phyloP scores from a whole-genome alignment of 1,140 invertebrate genomes.

The Steinernema feltiae region DNA sequence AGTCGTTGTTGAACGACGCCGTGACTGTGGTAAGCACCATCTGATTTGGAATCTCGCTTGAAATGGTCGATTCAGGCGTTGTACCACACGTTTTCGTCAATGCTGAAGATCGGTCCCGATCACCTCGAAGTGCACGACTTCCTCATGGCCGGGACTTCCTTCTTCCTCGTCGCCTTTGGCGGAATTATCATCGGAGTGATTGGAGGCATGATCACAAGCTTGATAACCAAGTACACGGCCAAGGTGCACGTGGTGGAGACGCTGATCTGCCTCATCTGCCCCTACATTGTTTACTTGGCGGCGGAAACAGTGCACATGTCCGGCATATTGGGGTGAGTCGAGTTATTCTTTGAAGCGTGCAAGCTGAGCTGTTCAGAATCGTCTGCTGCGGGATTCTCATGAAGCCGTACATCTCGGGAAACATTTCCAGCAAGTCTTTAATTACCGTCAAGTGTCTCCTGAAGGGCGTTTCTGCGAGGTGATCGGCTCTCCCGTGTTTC shows the following conservation, averaged over 20 bases:
- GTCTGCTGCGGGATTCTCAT: slow-evolving; percentile 95
- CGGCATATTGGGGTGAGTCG: slow-evolving; percentile 31
- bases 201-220: neutral
- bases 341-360: no score
- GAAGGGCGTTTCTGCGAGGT: slow-evolving; percentile 63
- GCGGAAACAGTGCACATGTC: slow-evolving; percentile 30
- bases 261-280: slow-evolving; percentile 9
- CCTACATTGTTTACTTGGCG: slow-evolving; percentile 18
- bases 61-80: slow-evolving; percentile 1
- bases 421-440: slow-evolving; percentile 92
- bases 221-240: neutral
- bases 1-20: slow-evolving; percentile 92
- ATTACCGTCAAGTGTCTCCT: slow-evolving; percentile 94
- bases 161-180: slow-evolving; percentile 16
- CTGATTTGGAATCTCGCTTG: neutral
- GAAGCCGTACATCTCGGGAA: slow-evolving; percentile 95
- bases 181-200: slow-evolving; percentile 22
- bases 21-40: slow-evolving; percentile 69
- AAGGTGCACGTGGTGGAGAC: slow-evolving; percentile 15
- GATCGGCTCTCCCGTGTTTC: slow-evolving; percentile 18
- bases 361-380: slow-evolving; percentile 66
- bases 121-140: neutral
- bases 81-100: slow-evolving; percentile 9
- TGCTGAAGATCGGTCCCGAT: slow-evolving; percentile 2
- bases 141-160: neutral